Conservation (phyloP, 2,113 vertebrate species). For the Coracopsis vasa region DNA sequence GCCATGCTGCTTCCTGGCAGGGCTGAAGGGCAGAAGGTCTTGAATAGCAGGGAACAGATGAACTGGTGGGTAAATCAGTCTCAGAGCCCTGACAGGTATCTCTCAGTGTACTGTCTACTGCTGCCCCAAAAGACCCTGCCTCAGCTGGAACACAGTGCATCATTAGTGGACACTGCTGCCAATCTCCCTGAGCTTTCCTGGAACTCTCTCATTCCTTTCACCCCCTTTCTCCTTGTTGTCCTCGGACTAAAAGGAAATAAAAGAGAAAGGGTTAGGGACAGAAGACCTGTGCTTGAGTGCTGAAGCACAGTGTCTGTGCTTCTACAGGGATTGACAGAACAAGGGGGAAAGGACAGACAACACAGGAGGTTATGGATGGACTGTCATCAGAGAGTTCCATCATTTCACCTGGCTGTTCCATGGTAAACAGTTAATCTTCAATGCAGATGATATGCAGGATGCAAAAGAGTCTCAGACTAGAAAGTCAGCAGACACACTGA, state of each 20-base stretch:
- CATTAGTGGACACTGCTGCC: accelerated
- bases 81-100: not conserved
- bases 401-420: not conserved
- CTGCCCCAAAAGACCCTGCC: not conserved
- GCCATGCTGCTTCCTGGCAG: accelerated
- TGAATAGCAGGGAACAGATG: not conserved
- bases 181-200: not conserved
- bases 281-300: not conserved
- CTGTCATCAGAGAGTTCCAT: not conserved
- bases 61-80: not conserved
- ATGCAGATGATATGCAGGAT: accelerated
- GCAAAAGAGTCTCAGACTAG: not conserved
- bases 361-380: not conserved
- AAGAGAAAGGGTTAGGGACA: not conserved
- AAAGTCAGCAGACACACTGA: not conserved
- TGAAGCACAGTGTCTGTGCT: not conserved
- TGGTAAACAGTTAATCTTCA: not conserved
- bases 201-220: not conserved
- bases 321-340: not conserved
- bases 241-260: not conserved
- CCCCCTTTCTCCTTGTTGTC: not conserved
- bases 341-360: not conserved
- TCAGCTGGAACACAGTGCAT: not conserved
- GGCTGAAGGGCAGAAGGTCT: not conserved
- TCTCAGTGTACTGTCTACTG: not conserved